A percentile compares a stretch with the other conserved stretches of the same genome.
Conservation (phyloP, 2,113 vertebrate species). For the Cryptotis parvus region DNA sequence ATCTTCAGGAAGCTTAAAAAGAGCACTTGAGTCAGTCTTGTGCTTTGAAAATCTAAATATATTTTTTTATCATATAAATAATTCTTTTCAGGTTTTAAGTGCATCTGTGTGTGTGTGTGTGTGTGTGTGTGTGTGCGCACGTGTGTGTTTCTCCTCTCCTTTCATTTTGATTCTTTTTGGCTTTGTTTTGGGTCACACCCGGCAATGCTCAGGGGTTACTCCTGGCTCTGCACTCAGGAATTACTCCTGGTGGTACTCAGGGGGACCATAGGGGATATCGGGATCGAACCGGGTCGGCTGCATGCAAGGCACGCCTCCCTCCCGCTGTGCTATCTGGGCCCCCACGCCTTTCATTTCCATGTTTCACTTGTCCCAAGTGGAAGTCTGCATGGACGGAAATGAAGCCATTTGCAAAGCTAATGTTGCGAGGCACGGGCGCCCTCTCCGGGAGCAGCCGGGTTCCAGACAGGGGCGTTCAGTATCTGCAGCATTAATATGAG, state of each 20-base stretch:
- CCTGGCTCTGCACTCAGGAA: too few relatives aligned
- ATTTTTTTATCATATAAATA: constrained; percentile 94
- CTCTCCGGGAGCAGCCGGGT: constrained; percentile 75
- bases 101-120: constrained; percentile 85
- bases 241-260: too few relatives aligned
- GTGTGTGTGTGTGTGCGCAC: constrained; percentile 3
- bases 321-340: too few relatives aligned
- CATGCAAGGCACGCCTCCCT: too few relatives aligned
- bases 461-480: constrained; percentile 84
- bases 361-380: constrained; percentile 86
- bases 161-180: too few relatives aligned
- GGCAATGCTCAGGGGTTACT: too few relatives aligned
- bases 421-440: constrained; percentile 82
- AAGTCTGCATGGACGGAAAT: constrained; percentile 83
- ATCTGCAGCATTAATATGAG: constrained; percentile 84
- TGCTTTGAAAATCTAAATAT: constrained; percentile 94
- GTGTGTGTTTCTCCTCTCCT: constrained; percentile 48
- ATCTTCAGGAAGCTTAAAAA: constrained; percentile 91
- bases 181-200: too few relatives aligned
- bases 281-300: too few relatives aligned
- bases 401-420: constrained; percentile 87
- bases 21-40: constrained; percentile 91
- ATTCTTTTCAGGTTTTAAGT: constrained; percentile 92
- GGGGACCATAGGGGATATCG: too few relatives aligned
- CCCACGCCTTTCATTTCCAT: constrained; percentile 84